phyloP scores from a whole-genome alignment of 2,113 vertebrate species.

The Hipposideros armiger region DNA sequence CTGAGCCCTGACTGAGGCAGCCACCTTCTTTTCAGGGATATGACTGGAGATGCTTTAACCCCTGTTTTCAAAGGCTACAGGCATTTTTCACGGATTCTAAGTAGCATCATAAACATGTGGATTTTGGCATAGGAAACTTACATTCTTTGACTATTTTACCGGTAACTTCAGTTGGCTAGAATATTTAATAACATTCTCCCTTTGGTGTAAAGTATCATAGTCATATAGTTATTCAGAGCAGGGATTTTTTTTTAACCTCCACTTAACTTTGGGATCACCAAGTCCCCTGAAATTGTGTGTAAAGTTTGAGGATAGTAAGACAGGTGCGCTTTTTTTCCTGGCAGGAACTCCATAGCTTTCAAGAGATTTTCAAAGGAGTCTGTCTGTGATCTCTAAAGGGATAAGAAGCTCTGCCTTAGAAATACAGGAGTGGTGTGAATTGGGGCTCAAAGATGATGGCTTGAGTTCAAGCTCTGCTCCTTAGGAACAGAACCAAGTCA shows the following conservation, averaged over 20 bases:
- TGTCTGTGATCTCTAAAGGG: slow-evolving; percentile 28
- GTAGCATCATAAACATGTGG: neutral
- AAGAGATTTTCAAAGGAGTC: slow-evolving; percentile 41
- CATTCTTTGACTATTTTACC: neutral
- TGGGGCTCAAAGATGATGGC: neutral
- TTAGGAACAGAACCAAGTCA: neutral
- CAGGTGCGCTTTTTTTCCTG: neutral
- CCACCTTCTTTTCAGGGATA: neutral
- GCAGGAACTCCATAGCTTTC: neutral
- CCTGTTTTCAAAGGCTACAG: neutral
- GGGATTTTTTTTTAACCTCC: neutral
- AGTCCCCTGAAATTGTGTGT: neutral
- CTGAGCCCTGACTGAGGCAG: neutral
- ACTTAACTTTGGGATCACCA: neutral
- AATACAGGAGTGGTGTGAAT: neutral
- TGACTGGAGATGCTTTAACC: neutral
- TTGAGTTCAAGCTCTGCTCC: neutral
- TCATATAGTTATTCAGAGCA: slow-evolving; percentile 4
- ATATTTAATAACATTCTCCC: slow-evolving; percentile 14
- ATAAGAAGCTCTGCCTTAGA: slow-evolving; percentile 37
- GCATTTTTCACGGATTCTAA: slow-evolving; percentile 27
- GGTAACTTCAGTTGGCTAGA: neutral
- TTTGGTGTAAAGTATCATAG: slow-evolving; percentile 5
- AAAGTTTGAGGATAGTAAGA: slow-evolving; percentile 29
- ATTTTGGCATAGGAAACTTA: slow-evolving; percentile 3